phyloP scores from a whole-genome alignment of 2,797 vertebrate genomes.

The Erethizon dorsatum region DNA sequence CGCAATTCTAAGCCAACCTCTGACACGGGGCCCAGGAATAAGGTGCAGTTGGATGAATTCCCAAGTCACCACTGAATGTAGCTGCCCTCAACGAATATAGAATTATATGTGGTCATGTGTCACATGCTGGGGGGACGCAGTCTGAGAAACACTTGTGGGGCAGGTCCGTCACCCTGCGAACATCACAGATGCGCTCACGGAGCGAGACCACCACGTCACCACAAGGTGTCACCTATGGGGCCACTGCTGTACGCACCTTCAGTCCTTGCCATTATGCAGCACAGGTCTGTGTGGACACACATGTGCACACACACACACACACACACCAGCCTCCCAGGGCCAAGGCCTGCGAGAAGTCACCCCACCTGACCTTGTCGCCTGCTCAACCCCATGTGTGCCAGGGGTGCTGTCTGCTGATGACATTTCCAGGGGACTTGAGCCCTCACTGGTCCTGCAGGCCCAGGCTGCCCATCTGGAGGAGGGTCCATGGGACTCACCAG shows the following conservation, averaged over 20 bases:
- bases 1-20: neutral
- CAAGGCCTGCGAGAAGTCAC: too few relatives aligned
- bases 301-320: neutral
- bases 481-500: too few relatives aligned
- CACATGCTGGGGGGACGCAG: neutral
- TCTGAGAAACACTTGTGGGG: neutral
- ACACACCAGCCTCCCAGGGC: neutral
- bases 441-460: too few relatives aligned
- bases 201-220: neutral
- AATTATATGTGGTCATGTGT: accelerated
- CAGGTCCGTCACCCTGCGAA: neutral
- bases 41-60: neutral
- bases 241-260: neutral
- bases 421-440: too few relatives aligned
- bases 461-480: too few relatives aligned
- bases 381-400: too few relatives aligned
- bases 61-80: neutral
- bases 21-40: neutral
- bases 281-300: accelerated
- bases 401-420: too few relatives aligned
- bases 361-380: too few relatives aligned
- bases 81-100: neutral
- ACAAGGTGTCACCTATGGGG: neutral
- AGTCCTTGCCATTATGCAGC: too few relatives aligned
- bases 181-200: accelerated